Percentiles rank a stretch among this genome's conserved stretches.
Conservation (phyloP, 1,140 invertebrate genomes). For the Drosophila ficusphila region DNA sequence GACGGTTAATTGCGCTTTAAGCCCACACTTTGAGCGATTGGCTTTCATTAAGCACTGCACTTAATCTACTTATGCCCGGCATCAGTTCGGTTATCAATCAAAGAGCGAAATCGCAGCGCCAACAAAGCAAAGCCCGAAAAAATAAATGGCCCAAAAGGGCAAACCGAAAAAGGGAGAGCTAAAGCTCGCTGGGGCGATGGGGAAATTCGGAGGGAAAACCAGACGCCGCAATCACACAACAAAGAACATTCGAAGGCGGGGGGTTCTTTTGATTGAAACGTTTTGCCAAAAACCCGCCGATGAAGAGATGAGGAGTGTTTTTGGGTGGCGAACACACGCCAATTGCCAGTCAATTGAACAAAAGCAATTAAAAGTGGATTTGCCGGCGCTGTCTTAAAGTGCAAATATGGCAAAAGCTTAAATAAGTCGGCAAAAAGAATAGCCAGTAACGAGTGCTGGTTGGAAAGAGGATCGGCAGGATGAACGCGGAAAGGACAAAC, state of each 20-base stretch:
- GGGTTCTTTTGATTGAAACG: slow-evolving; percentile 63
- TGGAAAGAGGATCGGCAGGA: slow-evolving; percentile 4
- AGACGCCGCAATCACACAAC: slow-evolving; percentile 43
- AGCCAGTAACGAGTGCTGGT: background rate
- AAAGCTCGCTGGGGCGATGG: background rate
- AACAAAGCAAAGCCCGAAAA: slow-evolving; percentile 48
- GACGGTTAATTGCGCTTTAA: slow-evolving; percentile 48
- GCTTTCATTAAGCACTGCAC: slow-evolving; percentile 67
- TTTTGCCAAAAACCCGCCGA: slow-evolving; percentile 24
- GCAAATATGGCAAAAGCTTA: slow-evolving; percentile 73
- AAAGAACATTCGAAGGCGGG: slow-evolving; percentile 54
- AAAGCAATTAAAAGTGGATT: slow-evolving; percentile 84
- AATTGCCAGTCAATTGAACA: slow-evolving; percentile 83
- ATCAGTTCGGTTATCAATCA: slow-evolving; percentile 71
- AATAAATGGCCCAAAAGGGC: slow-evolving; percentile 27
- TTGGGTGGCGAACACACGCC: slow-evolving; percentile 16
- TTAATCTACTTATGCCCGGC: slow-evolving; percentile 72
- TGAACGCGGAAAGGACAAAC: slow-evolving; percentile 10
- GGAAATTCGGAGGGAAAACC: slow-evolving; percentile 21
- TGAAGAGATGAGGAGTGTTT: slow-evolving; percentile 44
- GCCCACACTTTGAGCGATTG: slow-evolving; percentile 70
- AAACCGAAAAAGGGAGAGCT: slow-evolving; percentile 13
- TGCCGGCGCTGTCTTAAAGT: slow-evolving; percentile 64
- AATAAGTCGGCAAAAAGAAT: slow-evolving; percentile 64
- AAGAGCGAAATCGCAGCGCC: slow-evolving; percentile 48